Evolutionary conservation across 2,113 vertebrate species (phyloP).

Genomic region (Elachura formosa): DNA sequence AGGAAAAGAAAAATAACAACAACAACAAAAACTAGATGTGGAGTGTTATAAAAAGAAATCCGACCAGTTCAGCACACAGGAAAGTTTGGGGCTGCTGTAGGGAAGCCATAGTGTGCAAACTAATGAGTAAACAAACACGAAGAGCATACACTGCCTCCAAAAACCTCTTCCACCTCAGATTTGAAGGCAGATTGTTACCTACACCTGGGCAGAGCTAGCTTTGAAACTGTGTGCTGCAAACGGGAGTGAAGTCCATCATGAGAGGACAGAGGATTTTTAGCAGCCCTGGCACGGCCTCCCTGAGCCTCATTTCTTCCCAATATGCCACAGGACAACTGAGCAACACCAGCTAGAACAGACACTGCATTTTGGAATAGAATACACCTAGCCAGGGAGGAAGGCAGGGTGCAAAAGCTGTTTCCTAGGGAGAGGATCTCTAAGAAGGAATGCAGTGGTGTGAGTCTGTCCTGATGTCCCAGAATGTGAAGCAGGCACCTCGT

Average conservation of each 20-base stretch:
- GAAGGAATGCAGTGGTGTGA: background rate
- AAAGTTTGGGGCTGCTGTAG: background rate
- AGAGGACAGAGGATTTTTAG: background rate
- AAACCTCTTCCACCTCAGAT: background rate
- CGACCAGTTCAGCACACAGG: background rate
- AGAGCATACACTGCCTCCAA: background rate
- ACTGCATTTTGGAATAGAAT: background rate
- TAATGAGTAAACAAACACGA: background rate
- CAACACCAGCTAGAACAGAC: background rate
- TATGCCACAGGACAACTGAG: background rate
- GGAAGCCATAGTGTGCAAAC: background rate
- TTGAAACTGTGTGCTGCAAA: background rate
- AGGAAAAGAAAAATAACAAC: background rate
- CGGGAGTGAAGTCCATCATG: background rate
- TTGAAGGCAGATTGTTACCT: background rate
- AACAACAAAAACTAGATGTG: background rate
- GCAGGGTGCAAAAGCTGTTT: background rate
- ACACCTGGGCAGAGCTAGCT: background rate
- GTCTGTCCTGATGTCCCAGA: background rate
- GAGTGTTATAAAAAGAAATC: background rate
- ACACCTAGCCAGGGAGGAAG: no score
- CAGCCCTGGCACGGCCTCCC: background rate
- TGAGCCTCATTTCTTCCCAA: background rate
- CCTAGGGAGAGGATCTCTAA: background rate
- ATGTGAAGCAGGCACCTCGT: background rate